A percentile compares a stretch with the other conserved stretches of the same genome.
Conservation (phyloP, 2,888 invertebrate species). For the Nasonia oneida region DNA sequence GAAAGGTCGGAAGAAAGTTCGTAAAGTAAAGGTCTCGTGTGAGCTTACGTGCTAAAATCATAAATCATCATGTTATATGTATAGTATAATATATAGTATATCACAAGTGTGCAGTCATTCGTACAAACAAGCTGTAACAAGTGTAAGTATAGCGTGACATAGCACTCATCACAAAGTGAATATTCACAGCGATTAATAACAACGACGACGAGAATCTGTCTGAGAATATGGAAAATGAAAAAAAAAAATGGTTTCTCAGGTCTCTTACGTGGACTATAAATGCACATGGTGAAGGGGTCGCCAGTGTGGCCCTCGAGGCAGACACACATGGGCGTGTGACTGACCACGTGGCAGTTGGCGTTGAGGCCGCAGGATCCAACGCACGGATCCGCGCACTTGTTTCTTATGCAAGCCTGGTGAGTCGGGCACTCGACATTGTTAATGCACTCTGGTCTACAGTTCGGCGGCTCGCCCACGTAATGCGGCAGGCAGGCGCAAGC, state of each 20-base stretch:
- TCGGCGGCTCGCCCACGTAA: conserved; percentile 86
- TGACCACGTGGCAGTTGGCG: conserved; percentile 81
- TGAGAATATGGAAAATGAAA: neutral
- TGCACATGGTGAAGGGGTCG: conserved; percentile 83
- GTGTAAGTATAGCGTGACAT: neutral
- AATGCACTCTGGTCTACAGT: conserved; percentile 89
- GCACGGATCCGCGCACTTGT: conserved; percentile 87
- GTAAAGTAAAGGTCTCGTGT: conserved; percentile 73
- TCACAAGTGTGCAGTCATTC: conserved; percentile 1
- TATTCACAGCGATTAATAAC: neutral
- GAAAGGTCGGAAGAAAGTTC: conserved; percentile 66
- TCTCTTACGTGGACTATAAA: conserved; percentile 32
- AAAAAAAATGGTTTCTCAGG: neutral
- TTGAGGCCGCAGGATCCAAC: conserved; percentile 73
- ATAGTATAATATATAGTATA: neutral
- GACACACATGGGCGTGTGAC: conserved; percentile 82
- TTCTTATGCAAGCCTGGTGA: conserved; percentile 86
- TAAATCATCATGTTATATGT: conserved; percentile 81
- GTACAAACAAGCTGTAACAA: neutral
- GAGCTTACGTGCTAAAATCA: conserved; percentile 83
- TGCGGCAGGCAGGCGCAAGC: conserved; percentile 87
- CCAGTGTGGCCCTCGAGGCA: conserved; percentile 81
- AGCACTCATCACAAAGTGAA: neutral
- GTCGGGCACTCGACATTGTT: conserved; percentile 87
- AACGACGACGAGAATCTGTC: neutral